A percentile compares a stretch with the other conserved stretches of the same genome.
These are phyloP conservation scores for Globia sparganii DNA, from an alignment of 2,888 invertebrate genomes.

Conservation along the genomic window DNA sequence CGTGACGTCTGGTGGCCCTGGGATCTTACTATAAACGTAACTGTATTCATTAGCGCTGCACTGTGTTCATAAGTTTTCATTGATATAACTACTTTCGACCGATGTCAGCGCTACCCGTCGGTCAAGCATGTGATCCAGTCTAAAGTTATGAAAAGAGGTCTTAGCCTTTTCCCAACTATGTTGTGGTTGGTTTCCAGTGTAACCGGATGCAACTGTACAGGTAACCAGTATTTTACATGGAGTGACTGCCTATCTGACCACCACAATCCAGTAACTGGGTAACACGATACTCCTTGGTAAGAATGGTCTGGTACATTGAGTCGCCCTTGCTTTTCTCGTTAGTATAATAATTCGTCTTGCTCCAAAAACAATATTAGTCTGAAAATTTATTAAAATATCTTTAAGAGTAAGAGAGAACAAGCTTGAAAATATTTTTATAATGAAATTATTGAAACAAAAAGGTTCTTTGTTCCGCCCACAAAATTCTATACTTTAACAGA, in stretches of 20 bases:
- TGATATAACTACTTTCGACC: too few relatives aligned
- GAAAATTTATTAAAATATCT: not conserved
- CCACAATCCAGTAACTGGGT: not conserved
- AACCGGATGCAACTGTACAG: not conserved
- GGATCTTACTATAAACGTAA: too few relatives aligned
- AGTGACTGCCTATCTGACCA: not conserved
- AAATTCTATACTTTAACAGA: slow-evolving; percentile 33
- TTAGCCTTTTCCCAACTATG: too few relatives aligned
- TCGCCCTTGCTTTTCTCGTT: not conserved
- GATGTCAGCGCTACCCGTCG: too few relatives aligned
- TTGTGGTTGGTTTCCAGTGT: not conserved
- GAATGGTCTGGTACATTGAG: not conserved
- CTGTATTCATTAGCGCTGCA: not conserved
- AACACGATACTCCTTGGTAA: not conserved
- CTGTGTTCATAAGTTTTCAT: not conserved
- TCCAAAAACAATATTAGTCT: not conserved
- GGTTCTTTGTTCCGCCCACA: not conserved
- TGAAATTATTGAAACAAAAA: not conserved
- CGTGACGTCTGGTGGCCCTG: too few relatives aligned
- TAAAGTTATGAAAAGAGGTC: not conserved
- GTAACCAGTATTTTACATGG: too few relatives aligned
- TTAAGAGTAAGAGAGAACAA: not conserved
- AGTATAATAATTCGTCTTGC: not conserved
- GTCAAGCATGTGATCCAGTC: too few relatives aligned
- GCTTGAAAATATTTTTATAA: not conserved